Evolutionary conservation across 2,888 invertebrate genomes (phyloP).

Genomic region (Oligia strigilis): DNA sequence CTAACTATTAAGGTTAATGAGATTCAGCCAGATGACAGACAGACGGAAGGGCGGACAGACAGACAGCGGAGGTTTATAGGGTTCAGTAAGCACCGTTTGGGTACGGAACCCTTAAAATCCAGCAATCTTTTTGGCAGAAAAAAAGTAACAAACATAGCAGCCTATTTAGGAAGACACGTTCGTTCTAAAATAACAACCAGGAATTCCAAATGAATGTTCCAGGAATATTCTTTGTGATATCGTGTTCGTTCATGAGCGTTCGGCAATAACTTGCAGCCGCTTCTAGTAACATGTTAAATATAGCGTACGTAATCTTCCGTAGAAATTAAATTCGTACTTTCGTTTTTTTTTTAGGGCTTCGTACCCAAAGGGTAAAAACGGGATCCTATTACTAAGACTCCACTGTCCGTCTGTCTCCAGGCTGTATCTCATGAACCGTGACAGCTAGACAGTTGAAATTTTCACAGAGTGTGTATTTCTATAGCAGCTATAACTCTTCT

Average conservation of each 20-base stretch:
- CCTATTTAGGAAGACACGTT: not conserved
- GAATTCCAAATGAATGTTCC: conserved; percentile 19
- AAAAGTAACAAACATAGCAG: not conserved
- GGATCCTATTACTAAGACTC: too few species aligned
- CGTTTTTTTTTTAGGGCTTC: not conserved
- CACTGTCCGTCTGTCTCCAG: too few species aligned
- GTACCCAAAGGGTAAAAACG: too few species aligned
- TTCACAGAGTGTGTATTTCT: too few species aligned
- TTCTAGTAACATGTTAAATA: not conserved
- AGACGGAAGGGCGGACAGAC: too few species aligned
- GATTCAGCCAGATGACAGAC: not conserved
- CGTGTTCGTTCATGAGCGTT: not conserved
- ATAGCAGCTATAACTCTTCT: too few species aligned
- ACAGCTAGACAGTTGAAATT: too few species aligned
- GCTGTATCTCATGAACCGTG: too few species aligned
- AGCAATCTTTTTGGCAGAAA: not conserved
- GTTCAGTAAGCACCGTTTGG: not conserved
- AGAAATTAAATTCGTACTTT: conserved; percentile 8
- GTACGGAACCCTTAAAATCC: not conserved
- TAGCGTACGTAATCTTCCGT: not conserved
- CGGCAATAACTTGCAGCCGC: conserved; percentile 24
- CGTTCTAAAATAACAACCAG: conserved; percentile 1
- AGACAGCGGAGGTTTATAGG: not conserved
- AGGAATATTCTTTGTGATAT: conserved; percentile 16
- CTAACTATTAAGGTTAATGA: not conserved